phyloP scores from a whole-genome alignment of 64 coral and sea anemone species.

The Actinia tenebrosa region DNA sequence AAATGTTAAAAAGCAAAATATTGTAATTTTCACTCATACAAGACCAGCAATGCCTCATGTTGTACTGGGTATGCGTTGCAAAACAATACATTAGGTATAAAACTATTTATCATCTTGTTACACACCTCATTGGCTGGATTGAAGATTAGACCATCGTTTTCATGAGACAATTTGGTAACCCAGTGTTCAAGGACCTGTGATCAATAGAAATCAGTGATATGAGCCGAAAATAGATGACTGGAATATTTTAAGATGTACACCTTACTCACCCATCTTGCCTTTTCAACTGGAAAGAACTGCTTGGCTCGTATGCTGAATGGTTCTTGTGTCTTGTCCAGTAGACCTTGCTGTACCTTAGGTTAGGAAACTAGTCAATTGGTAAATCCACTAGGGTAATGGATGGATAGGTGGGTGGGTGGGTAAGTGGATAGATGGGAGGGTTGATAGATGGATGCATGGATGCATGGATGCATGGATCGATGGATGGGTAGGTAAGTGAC shows the following conservation, averaged over 20 bases:
- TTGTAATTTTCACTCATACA: too few species aligned
- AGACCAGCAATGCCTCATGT: too few species aligned
- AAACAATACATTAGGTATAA: too few species aligned
- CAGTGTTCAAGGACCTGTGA: slow-evolving; percentile 76
- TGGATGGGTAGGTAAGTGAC: neutral
- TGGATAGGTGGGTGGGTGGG: neutral
- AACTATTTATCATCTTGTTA: too few species aligned
- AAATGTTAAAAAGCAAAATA: too few species aligned
- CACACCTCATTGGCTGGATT: slow-evolving; percentile 79
- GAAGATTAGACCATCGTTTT: slow-evolving; percentile 96
- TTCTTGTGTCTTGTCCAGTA: slow-evolving; percentile 87
- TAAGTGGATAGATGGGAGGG: neutral
- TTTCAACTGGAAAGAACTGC: slow-evolving; percentile 95
- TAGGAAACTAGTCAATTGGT: neutral
- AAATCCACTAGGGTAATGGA: neutral
- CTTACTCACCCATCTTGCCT: slow-evolving; percentile 75
- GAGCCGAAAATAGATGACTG: neutral
- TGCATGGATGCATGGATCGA: neutral
- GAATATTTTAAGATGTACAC: neutral
- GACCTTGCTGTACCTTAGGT: slow-evolving; percentile 60
- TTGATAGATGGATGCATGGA: neutral
- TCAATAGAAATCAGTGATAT: neutral
- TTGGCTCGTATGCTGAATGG: slow-evolving; percentile 96
- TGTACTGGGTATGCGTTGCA: too few species aligned
- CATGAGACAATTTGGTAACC: slow-evolving; percentile 82